Percentiles rank a stretch among this genome's conserved stretches.
These are phyloP conservation scores for Drosophila nr. perissopoda DNA, from an alignment of 2,888 invertebrate genomes.

Conservation along the genomic window DNA sequence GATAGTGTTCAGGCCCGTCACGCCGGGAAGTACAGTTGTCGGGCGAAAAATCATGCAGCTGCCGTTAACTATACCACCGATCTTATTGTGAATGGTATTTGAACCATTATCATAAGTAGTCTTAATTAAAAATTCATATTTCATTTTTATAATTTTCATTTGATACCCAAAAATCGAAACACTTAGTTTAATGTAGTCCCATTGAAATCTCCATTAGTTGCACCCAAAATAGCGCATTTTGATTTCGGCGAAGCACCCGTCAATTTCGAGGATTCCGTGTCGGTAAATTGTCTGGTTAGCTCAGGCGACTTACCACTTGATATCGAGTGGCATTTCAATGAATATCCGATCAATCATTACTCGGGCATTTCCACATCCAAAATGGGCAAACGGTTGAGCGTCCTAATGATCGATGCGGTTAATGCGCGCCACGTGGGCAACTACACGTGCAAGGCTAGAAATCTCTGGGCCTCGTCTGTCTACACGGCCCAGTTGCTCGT, in stretches of 20 bases:
- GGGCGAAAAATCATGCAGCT: conserved; percentile 90
- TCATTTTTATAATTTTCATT: conserved; percentile 22
- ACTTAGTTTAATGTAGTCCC: background rate
- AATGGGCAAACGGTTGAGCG: conserved; percentile 87
- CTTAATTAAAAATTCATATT: conserved; percentile 3
- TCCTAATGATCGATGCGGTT: conserved; percentile 88
- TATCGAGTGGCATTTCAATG: conserved; percentile 89
- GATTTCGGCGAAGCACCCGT: conserved; percentile 86
- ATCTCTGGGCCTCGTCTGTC: conserved; percentile 88
- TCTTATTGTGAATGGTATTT: conserved; percentile 89
- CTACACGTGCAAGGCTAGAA: conserved; percentile 88
- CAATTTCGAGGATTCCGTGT: conserved; percentile 88
- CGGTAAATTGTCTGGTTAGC: conserved; percentile 89
- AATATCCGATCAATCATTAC: conserved; percentile 85
- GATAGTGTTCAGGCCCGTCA: conserved; percentile 88
- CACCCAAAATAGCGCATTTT: conserved; percentile 92
- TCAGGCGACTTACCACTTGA: conserved; percentile 92
- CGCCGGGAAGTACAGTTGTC: conserved; percentile 91
- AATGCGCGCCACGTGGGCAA: conserved; percentile 90
- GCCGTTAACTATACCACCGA: conserved; percentile 88
- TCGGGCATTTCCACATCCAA: conserved; percentile 83
- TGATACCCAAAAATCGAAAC: background rate
- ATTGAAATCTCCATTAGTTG: conserved; percentile 86
- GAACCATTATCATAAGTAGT: background rate
- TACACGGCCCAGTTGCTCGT: conserved; percentile 88